phyloP scores from a whole-genome alignment of 1,140 invertebrate species.

The Drosophila gunungcola region DNA sequence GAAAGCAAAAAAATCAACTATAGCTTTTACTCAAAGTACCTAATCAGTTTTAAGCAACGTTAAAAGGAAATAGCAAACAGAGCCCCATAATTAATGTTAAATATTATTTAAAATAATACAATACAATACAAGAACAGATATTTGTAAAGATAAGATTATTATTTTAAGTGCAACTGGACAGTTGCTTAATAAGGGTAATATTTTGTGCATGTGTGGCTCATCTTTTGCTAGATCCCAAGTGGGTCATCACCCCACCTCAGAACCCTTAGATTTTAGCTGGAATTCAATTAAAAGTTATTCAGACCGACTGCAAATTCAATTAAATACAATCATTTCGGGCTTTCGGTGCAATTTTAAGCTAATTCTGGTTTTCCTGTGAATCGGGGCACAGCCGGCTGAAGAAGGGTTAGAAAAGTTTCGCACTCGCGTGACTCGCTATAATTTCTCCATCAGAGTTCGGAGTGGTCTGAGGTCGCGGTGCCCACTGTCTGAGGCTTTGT shows the following conservation, averaged over 20 bases:
- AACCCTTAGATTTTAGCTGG: constrained; percentile 48
- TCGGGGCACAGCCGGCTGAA: constrained; percentile 45
- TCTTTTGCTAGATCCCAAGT: constrained; percentile 37
- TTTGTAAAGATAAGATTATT: too few species aligned
- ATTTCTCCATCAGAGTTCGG: constrained; percentile 59
- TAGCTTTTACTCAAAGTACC: not conserved
- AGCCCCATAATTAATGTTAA: too few species aligned
- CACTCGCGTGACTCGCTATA: constrained; percentile 74
- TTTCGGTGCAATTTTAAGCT: constrained; percentile 68
- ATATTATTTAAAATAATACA: too few species aligned
- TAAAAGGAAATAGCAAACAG: too few species aligned
- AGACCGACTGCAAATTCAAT: constrained; percentile 60
- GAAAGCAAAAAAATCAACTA: not conserved
- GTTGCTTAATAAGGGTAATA: not conserved
- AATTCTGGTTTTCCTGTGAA: constrained; percentile 73
- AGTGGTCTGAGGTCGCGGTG: constrained; percentile 38
- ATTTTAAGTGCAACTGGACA: too few species aligned
- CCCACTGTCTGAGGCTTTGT: constrained; percentile 64
- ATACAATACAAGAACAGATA: too few species aligned
- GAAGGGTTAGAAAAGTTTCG: constrained; percentile 67
- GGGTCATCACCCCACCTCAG: constrained; percentile 50
- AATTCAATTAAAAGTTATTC: constrained; percentile 60
- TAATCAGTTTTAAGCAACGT: too few species aligned
- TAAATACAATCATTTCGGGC: constrained; percentile 64
- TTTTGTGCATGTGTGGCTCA: constrained; percentile 2